Conservation (phyloP, 2,888 invertebrate genomes). For the Philaethria dido region DNA sequence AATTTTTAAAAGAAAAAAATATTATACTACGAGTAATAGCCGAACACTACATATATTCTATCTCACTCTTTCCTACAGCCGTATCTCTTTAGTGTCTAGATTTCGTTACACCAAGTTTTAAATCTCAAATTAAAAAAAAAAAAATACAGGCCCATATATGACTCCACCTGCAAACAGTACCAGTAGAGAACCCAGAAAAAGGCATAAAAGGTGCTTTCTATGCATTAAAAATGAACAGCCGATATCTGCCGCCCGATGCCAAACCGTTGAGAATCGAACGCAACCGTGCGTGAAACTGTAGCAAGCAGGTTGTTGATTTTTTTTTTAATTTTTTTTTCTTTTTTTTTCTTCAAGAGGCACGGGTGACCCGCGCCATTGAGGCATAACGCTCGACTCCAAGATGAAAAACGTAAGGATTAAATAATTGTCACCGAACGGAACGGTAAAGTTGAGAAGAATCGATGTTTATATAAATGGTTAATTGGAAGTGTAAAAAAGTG, state of each 20-base stretch:
- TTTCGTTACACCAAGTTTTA: no score
- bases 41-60: no score
- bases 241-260: conserved; percentile 53
- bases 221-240: conserved; percentile 20
- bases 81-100: no score
- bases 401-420: conserved; percentile 38
- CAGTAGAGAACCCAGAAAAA: conserved; percentile 40
- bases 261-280: conserved; percentile 57
- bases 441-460: conserved; percentile 32
- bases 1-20: no score
- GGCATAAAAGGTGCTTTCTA: conserved; percentile 49
- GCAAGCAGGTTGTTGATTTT: conserved; percentile 27
- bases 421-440: conserved; percentile 42
- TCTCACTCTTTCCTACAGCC: no score
- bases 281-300: conserved; percentile 59
- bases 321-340: conserved; percentile 24
- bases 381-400: conserved; percentile 30
- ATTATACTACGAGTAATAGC: no score
- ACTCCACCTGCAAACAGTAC: conserved; percentile 41
- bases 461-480: conserved; percentile 30
- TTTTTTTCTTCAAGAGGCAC: conserved; percentile 44
- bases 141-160: not conserved
- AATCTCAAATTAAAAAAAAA: not conserved
- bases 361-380: conserved; percentile 40
- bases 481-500: conserved; percentile 25